phyloP scores from a whole-genome alignment of 2,113 vertebrate species.

The Eolophus roseicapilla region DNA sequence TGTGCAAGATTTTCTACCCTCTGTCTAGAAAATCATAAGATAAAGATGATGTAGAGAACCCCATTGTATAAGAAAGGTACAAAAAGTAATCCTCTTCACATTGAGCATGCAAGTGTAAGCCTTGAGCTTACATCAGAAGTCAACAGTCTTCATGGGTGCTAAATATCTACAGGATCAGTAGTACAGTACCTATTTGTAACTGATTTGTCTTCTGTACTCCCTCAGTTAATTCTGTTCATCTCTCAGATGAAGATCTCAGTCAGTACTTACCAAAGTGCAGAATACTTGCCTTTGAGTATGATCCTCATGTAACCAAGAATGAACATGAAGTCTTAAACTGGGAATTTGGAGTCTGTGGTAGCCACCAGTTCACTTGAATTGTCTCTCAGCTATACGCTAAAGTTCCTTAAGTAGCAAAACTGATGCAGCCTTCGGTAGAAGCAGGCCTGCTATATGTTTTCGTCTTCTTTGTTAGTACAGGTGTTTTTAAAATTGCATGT shows the following conservation, averaged over 20 bases:
- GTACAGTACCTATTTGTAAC: background rate
- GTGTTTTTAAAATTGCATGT: background rate
- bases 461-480: background rate
- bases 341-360: background rate
- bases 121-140: background rate
- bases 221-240: background rate
- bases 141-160: background rate
- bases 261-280: background rate
- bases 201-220: background rate
- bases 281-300: background rate
- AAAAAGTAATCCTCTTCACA: background rate
- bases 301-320: background rate
- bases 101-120: background rate
- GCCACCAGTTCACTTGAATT: background rate
- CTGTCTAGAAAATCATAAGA: background rate
- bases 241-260: background rate
- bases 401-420: background rate
- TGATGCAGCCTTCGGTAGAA: background rate
- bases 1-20: background rate
- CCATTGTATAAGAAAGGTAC: background rate
- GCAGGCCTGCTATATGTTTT: background rate
- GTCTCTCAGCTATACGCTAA: fast-evolving
- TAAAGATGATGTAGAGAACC: background rate
- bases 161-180: background rate
- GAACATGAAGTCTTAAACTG: background rate